A percentile compares a stretch with the other conserved stretches of the same genome.
phyloP scores from a whole-genome alignment of 2,113 vertebrate genomes.

The Xiphophorus maculatus region DNA sequence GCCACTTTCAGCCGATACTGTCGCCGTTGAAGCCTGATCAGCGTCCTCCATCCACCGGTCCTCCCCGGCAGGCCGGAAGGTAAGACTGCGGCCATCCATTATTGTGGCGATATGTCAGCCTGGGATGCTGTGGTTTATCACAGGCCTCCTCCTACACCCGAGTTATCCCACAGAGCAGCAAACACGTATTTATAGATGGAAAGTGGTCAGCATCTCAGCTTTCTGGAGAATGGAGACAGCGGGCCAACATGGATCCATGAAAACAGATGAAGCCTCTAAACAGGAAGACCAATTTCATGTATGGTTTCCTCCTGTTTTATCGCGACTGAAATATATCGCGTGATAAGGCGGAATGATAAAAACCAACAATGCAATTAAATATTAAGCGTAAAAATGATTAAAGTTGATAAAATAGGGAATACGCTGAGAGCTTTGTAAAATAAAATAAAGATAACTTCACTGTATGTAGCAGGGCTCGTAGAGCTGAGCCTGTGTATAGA shows the following conservation, averaged over 20 bases:
- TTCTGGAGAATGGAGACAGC: not conserved
- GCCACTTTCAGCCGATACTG: conserved; percentile 10
- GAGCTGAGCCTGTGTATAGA: not conserved
- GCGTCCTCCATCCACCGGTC: conserved; percentile 21
- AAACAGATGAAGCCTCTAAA: conserved; percentile 16
- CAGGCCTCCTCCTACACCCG: not conserved
- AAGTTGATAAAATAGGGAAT: too few species aligned
- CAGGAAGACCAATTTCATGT: conserved; percentile 22
- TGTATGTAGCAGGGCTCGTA: not conserved
- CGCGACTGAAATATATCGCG: not conserved
- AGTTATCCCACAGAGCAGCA: not conserved
- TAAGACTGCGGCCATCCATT: conserved; percentile 34
- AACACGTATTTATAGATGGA: not conserved
- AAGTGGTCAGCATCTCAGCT: not conserved
- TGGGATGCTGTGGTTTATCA: not conserved
- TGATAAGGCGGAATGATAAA: not conserved
- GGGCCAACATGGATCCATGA: conserved; percentile 67
- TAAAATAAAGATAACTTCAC: not conserved
- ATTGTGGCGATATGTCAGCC: conserved; percentile 8
- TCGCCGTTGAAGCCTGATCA: conserved; percentile 11
- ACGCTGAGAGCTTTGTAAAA: too few species aligned
- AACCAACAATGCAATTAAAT: not conserved
- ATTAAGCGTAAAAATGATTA: too few species aligned
- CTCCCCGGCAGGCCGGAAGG: conserved; percentile 56
- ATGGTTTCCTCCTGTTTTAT: conserved; percentile 2